These are phyloP conservation scores for Leptopilina myrica DNA, from an alignment of 2,888 invertebrate species.

Conservation along the genomic window DNA sequence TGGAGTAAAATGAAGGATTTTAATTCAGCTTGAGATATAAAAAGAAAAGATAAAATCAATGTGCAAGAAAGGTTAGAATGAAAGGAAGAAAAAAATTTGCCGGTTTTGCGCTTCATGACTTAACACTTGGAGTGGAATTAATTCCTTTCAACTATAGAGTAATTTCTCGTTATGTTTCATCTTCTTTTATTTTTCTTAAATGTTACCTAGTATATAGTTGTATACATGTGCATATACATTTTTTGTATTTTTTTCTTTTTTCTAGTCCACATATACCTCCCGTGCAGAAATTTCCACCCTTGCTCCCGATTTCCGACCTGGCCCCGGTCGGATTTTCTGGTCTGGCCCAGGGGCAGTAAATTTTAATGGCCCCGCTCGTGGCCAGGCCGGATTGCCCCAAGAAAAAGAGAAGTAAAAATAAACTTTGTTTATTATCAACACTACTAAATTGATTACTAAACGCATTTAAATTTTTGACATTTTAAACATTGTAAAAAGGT, in stretches of 20 bases:
- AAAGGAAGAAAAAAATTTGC: not conserved
- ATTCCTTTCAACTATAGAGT: not conserved
- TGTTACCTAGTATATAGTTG: not conserved
- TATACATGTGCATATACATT: not conserved
- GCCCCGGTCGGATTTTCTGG: too few species aligned
- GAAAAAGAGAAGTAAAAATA: too few species aligned
- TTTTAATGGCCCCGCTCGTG: too few species aligned
- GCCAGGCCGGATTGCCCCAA: too few species aligned
- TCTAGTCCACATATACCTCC: not conserved
- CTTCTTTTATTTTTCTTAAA: not conserved
- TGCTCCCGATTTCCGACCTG: too few species aligned
- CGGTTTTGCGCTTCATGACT: constrained; percentile 1
- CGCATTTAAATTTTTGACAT: too few species aligned
- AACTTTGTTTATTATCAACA: too few species aligned
- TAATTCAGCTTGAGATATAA: not conserved
- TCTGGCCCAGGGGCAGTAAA: too few species aligned
- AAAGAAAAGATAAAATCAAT: not conserved
- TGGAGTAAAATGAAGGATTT: not conserved
- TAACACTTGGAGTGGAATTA: constrained; percentile 6
- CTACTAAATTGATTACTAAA: too few species aligned
- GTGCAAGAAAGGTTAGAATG: not conserved
- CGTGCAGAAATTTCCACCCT: too few species aligned
- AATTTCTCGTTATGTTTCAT: not conserved
- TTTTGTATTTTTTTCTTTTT: not conserved
- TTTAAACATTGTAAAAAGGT: too few species aligned